Conservation (phyloP, 2,888 invertebrate species). For the Clepsis dumicolana region DNA sequence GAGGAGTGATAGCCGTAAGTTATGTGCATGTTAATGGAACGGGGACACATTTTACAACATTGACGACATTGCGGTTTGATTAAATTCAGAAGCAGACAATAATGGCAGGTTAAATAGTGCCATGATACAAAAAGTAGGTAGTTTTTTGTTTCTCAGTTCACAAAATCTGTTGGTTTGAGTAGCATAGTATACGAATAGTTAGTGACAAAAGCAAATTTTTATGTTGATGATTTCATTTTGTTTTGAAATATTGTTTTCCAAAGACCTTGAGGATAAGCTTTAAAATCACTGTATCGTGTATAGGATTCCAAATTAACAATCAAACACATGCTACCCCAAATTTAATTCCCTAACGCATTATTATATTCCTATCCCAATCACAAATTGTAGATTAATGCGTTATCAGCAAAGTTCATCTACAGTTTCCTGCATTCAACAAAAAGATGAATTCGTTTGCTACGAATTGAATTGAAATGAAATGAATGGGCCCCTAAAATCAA, state of each 20-base stretch:
- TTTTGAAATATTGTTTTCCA: no score
- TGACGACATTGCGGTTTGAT: neutral
- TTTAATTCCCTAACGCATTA: slow-evolving; percentile 43
- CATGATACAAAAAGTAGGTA: no score
- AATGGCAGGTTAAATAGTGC: no score
- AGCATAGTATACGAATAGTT: no score
- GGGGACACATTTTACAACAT: neutral
- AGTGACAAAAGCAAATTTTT: no score
- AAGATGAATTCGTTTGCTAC: slow-evolving; percentile 79
- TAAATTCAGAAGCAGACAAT: neutral
- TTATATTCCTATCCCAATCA: slow-evolving; percentile 55
- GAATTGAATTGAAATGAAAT: slow-evolving; percentile 83
- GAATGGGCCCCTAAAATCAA: slow-evolving; percentile 73
- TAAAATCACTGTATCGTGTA: neutral
- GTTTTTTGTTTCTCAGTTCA: no score
- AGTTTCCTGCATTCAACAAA: slow-evolving; percentile 70
- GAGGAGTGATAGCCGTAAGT: slow-evolving; percentile 30
- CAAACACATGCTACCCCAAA: slow-evolving; percentile 20
- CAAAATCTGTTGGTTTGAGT: no score
- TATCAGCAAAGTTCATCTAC: slow-evolving; percentile 76
- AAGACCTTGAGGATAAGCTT: neutral
- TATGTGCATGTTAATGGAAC: slow-evolving; percentile 33
- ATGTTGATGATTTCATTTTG: no score
- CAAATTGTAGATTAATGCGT: slow-evolving; percentile 60
- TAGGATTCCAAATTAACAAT: slow-evolving; percentile 5